Conservation (phyloP, 2,888 invertebrate genomes). For the Chydorus sphaericus region DNA sequence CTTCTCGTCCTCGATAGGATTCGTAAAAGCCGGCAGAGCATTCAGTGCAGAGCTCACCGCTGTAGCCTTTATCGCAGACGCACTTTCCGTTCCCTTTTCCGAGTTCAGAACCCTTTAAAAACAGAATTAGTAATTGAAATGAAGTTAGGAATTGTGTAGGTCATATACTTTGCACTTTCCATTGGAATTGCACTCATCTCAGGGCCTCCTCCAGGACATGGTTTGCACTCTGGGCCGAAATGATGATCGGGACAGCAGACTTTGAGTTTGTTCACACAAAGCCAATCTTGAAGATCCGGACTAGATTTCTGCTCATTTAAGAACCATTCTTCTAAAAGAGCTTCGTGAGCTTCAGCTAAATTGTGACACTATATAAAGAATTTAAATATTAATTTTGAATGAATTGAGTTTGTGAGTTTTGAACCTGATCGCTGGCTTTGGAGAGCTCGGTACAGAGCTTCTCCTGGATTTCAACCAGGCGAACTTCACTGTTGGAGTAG, state of each 20-base stretch:
- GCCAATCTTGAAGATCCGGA: slow-evolving; percentile 49
- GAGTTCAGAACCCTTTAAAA: slow-evolving; percentile 61
- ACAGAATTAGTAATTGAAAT: not conserved
- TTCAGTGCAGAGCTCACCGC: slow-evolving; percentile 56
- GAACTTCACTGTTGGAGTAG: slow-evolving; percentile 73
- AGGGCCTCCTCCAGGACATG: slow-evolving; percentile 55
- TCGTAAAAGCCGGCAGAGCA: slow-evolving; percentile 60
- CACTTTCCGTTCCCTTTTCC: slow-evolving; percentile 87
- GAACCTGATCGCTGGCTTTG: slow-evolving; percentile 44
- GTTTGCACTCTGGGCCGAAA: slow-evolving; percentile 63
- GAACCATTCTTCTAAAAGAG: slow-evolving; percentile 78
- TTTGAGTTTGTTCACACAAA: slow-evolving; percentile 61
- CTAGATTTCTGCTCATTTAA: slow-evolving; percentile 44
- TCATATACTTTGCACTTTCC: slow-evolving; percentile 52
- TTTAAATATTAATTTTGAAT: not conserved
- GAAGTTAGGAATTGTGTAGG: too few relatives aligned
- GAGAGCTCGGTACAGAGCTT: slow-evolving; percentile 59
- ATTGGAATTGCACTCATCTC: slow-evolving; percentile 61
- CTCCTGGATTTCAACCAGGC: slow-evolving; percentile 83
- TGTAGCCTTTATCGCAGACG: slow-evolving; percentile 66
- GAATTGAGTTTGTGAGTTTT: not conserved
- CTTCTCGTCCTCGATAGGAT: slow-evolving; percentile 52
- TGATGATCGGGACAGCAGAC: slow-evolving; percentile 74
- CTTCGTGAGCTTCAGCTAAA: slow-evolving; percentile 70
- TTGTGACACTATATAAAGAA: slow-evolving; percentile 52